Percentiles rank a stretch among this genome's conserved stretches.
Conservation (phyloP, 2,888 invertebrate species). For the Tribolium freemani region DNA sequence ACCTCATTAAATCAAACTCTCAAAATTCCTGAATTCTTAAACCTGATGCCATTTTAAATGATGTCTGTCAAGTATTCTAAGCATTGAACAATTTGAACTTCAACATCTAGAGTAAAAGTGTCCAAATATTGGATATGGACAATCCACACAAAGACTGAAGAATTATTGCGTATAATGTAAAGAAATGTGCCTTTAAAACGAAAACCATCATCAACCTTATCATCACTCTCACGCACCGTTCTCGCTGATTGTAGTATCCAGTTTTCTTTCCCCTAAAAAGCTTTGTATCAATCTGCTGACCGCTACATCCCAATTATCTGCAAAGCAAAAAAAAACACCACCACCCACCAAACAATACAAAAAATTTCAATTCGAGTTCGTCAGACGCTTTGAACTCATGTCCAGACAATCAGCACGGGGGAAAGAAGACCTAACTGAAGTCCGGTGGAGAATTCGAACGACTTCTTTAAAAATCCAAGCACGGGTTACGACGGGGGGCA, state of each 20-base stretch:
- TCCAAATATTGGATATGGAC: too few species aligned
- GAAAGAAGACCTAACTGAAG: constrained; percentile 29
- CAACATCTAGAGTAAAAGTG: too few species aligned
- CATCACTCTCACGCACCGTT: background rate
- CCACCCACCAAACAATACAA: constrained; percentile 7
- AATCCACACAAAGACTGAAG: too few species aligned
- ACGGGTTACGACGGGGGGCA: constrained; percentile 17
- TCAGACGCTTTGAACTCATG: constrained; percentile 54
- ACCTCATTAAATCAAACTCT: too few species aligned
- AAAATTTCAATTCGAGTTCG: constrained; percentile 37
- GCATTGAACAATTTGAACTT: too few species aligned
- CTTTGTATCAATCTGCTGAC: constrained; percentile 15
- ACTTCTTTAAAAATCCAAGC: constrained; percentile 34
- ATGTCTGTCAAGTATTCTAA: too few species aligned
- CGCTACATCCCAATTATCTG: constrained; percentile 22
- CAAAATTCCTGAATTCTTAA: too few species aligned
- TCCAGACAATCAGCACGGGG: constrained; percentile 57
- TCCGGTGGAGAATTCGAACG: constrained; percentile 35
- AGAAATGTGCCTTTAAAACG: too few species aligned
- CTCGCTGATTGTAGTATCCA: background rate
- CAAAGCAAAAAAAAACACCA: background rate
- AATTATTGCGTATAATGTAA: too few species aligned
- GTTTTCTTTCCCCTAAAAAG: background rate
- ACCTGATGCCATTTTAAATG: too few species aligned
- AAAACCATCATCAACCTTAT: too few species aligned